Base-by-base conservation (phyloP, 1,140 invertebrate species). In the Habropoda laboriosa region DNA sequence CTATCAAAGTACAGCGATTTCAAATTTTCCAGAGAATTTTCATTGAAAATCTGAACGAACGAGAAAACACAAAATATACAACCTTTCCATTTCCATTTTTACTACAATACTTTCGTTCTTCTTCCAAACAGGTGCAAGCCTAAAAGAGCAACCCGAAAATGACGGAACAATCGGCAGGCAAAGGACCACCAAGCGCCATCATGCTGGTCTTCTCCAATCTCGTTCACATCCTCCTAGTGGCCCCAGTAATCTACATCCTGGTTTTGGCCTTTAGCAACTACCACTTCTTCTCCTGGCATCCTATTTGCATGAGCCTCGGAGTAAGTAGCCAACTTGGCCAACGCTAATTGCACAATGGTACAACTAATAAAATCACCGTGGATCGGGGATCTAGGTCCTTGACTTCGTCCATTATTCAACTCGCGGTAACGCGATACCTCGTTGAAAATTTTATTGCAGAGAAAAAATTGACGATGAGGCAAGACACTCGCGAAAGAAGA, bases 261-360 rank as follows among this genome's bases (percentile, higher is more conserved):
- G 85, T 80, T 7, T 38, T 92, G 3, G 88, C 83, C 2, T 86
- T 89, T 40, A 30, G 80, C 5, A 30, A 82, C 0, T 86, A 89
- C 73, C 75, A 10, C 12, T 89, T 92, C 40, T 93, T 93, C 66
- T 85, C 90, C 0, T 93, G 92, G 92, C 92, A 93, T 88, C 91
- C 91, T 6, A 93, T 92, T 77, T 92, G 90, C 57, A 91, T 90
- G 89, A 66, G 86, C 30, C 24, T 93, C 49, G 92, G 91, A 32
- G 92, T 93, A 88, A 92, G 92, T 91, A 66, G 24, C 16, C 38
- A 61, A 76, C 13, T 66, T 72, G 30, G 40, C 24, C 57, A 73
- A 61, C 13, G 3, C 6, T 27, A 61, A 61, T 73, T 73, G 8
- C 71, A 38, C 13, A 73, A 63, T 30, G 18, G 3, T 38, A 38